Conservation (phyloP, 2,888 invertebrate species). For the Agrotis exclamationis region DNA sequence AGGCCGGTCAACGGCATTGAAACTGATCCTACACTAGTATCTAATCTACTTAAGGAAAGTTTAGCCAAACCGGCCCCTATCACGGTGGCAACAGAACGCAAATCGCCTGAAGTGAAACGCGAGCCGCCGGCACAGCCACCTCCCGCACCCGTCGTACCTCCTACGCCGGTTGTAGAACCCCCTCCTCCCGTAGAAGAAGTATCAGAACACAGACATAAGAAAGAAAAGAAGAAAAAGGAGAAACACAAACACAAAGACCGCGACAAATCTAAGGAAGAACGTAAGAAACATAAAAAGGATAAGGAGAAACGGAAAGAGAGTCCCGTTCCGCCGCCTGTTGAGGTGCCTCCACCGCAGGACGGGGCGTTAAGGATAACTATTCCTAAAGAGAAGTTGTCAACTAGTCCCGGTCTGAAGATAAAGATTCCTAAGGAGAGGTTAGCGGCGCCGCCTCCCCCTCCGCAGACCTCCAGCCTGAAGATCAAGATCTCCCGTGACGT, state of each 20-base stretch:
- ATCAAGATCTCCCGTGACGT: conserved; percentile 96
- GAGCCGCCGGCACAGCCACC: conserved; percentile 76
- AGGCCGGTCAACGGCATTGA: conserved; percentile 92
- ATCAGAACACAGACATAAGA: conserved; percentile 84
- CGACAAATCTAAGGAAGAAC: conserved; percentile 93
- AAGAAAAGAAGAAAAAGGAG: conserved; percentile 95
- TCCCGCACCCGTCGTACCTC: conserved; percentile 61
- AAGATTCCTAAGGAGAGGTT: conserved; percentile 95
- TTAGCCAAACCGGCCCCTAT: conserved; percentile 88
- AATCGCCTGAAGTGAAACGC: conserved; percentile 79
- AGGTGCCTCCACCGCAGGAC: conserved; percentile 68
- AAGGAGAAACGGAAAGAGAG: conserved; percentile 86
- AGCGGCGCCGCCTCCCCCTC: conserved; percentile 87
- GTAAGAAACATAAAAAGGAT: conserved; percentile 94
- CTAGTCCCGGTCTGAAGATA: conserved; percentile 93
- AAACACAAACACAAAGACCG: conserved; percentile 95
- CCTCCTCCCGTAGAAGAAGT: conserved; percentile 57
- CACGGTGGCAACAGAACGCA: conserved; percentile 83
- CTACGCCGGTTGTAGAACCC: conserved; percentile 55
- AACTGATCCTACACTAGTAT: conserved; percentile 93
- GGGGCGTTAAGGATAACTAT: conserved; percentile 85
- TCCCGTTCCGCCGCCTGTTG: conserved; percentile 63
- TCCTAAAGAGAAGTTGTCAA: conserved; percentile 83
- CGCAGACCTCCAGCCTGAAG: conserved; percentile 91
- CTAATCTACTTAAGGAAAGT: conserved; percentile 93